Conservation (phyloP, 1,140 invertebrate species). For the Drosophila parabipectinata region DNA sequence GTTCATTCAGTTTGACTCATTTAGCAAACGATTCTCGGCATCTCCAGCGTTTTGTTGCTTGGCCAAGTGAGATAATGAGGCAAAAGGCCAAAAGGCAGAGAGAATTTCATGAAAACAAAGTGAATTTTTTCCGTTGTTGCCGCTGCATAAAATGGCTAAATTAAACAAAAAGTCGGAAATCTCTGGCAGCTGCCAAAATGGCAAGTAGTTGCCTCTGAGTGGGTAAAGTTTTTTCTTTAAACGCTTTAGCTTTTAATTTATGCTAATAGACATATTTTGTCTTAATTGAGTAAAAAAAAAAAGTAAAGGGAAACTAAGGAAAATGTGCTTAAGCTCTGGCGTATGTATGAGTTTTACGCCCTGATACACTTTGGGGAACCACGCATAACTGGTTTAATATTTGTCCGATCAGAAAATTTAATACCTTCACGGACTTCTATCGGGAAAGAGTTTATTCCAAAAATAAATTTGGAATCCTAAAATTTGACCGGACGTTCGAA, state of each 20-base stretch:
- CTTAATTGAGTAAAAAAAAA: conserved; percentile 20
- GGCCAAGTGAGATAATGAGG: conserved; percentile 69
- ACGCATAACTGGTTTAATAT: too few species aligned
- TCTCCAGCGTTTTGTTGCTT: conserved; percentile 37
- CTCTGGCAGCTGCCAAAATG: conserved; percentile 70
- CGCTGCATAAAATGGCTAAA: conserved; percentile 71
- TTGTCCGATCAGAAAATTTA: too few species aligned
- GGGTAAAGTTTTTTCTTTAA: conserved; percentile 50
- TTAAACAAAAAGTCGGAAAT: conserved; percentile 66
- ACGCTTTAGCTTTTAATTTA: conserved; percentile 17
- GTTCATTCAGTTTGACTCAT: conserved; percentile 51
- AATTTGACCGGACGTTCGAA: too few species aligned
- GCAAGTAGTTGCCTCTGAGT: conserved; percentile 46
- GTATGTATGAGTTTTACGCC: too few species aligned
- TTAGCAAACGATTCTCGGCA: conserved; percentile 48
- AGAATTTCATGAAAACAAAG: conserved; percentile 62
- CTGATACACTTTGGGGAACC: too few species aligned
- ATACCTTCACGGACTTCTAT: too few species aligned
- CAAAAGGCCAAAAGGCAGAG: conserved; percentile 42
- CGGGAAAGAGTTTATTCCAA: too few species aligned
- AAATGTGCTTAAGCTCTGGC: not conserved
- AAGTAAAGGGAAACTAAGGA: not conserved
- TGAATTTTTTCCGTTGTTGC: conserved; percentile 28
- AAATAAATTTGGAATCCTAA: too few species aligned
- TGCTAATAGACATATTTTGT: conserved; percentile 32